Conservation (phyloP, 2,113 vertebrate genomes). For the Trematomus loennbergii region DNA sequence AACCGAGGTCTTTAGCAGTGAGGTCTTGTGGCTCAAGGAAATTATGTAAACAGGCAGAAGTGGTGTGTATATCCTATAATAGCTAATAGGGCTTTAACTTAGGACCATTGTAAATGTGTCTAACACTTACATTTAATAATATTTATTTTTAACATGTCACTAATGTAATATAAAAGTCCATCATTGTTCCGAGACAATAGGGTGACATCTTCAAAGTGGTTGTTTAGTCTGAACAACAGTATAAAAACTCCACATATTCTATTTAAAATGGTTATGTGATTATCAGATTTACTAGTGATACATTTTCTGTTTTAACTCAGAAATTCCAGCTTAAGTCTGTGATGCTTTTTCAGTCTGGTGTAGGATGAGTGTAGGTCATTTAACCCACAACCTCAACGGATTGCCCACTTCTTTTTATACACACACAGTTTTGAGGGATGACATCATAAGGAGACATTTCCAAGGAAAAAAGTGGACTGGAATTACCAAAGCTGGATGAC, state of each 20-base stretch:
- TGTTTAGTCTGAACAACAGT: background rate
- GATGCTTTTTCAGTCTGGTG: background rate
- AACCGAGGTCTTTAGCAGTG: constrained; percentile 57
- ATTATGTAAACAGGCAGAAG: constrained; percentile 33
- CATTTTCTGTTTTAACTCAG: no score
- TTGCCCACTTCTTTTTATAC: constrained; percentile 29
- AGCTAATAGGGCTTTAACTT: background rate
- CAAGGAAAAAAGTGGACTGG: constrained; percentile 14
- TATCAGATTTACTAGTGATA: background rate
- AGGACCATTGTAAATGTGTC: background rate
- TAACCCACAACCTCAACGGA: background rate
- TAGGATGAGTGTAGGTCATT: background rate
- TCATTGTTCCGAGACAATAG: background rate
- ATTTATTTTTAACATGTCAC: background rate
- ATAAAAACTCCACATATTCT: background rate
- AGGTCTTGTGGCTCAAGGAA: constrained; percentile 34
- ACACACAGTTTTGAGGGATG: constrained; percentile 57
- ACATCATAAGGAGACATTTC: constrained; percentile 64
- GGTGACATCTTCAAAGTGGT: background rate
- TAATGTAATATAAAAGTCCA: background rate
- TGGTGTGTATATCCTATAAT: background rate
- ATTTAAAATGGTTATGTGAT: background rate
- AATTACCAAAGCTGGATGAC: constrained; percentile 51
- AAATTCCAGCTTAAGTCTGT: background rate
- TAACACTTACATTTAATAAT: background rate